Percentiles rank a stretch among this genome's conserved stretches.
These are phyloP conservation scores for Osmerus eperlanus DNA, from an alignment of 2,113 vertebrate genomes.

Conservation along the genomic window DNA sequence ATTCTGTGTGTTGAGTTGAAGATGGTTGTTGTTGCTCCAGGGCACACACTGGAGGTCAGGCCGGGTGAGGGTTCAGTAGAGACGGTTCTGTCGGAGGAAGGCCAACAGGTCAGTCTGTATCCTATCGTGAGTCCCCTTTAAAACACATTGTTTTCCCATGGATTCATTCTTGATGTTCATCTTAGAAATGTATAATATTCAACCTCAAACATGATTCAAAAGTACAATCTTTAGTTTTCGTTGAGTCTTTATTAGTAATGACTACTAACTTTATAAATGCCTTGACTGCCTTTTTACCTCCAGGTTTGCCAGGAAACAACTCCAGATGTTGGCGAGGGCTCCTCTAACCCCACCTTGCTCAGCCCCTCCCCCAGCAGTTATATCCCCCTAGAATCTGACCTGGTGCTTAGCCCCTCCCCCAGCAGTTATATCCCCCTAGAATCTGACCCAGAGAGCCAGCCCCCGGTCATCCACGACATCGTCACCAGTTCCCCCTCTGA, in stretches of 20 bases:
- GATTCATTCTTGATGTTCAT: background rate
- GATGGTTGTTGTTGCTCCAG: slow-evolving; percentile 46
- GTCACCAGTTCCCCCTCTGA: slow-evolving; percentile 71
- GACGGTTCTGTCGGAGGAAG: slow-evolving; percentile 68
- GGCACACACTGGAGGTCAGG: slow-evolving; percentile 57
- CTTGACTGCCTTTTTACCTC: background rate
- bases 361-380: slow-evolving; percentile 41
- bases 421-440: slow-evolving; percentile 32
- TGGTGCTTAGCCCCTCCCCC: slow-evolving; percentile 10
- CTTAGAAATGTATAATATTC: background rate
- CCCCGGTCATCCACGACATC: slow-evolving; percentile 71
- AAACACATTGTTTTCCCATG: background rate
- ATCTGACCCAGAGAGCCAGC: slow-evolving; percentile 62
- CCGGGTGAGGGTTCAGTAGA: slow-evolving; percentile 52
- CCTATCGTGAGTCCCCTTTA: background rate
- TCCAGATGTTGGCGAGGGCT: slow-evolving; percentile 57
- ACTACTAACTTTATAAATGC: background rate
- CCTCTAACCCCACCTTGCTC: slow-evolving; percentile 43
- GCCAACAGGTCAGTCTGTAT: slow-evolving; percentile 66
- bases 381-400: slow-evolving; percentile 43
- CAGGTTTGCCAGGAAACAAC: slow-evolving; percentile 74
- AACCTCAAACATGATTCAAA: background rate
- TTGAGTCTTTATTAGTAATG: background rate
- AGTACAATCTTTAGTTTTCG: background rate
- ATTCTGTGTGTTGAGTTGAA: background rate